Base-by-base conservation (phyloP, 2,113 vertebrate genomes). In the Regulus satrapa region DNA sequence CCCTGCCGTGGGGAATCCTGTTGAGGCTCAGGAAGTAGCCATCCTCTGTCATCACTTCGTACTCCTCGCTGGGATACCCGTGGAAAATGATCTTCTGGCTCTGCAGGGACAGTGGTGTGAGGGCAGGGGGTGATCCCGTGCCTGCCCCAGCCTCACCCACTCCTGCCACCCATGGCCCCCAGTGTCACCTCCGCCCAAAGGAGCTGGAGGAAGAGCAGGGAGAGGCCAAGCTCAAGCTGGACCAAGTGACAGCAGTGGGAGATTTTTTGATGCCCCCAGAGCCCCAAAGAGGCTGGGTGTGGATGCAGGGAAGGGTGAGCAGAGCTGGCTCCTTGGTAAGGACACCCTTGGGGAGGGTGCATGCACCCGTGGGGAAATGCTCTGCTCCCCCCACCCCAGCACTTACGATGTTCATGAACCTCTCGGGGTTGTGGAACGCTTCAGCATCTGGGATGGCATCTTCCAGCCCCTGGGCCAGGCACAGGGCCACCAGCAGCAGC, bases 401-500 rank as follows among this genome's bases (percentile, higher is more conserved):
- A 89, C 94, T 94, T 69, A 94, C 80, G 0, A 94, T 78, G 51
- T 89, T 95, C 92, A 94, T 86, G 55, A 45, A 45, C 13, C 2
- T 36, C 71, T 94, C 88, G 0, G 76, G 85, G 46, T 92, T 89
- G 36, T 8, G 1, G 36, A 18, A 10, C 1, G 0, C 4, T 51
- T 20, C 46, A 3, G 1, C 6, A 2, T 0, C 5, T 2, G 26
- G 28, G 34, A 8, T 5, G 10, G 25, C 12, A 3, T 10, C 1
- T 2, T 48, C 34, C 64, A 85, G 61, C 13, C 45, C 64, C 55
- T 38, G 88, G 61, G 32, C 24, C 88, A 92, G 51, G 61, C 80
- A 14, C 76, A 94, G 88, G 32, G 29, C 49, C 55, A 51, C 9
- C 61, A 95, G 46, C 75, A 88, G 71, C 85, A 78, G 71, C 85